Conservation (phyloP, 2,797 vertebrate species). For the Astyanax mexicanus region DNA sequence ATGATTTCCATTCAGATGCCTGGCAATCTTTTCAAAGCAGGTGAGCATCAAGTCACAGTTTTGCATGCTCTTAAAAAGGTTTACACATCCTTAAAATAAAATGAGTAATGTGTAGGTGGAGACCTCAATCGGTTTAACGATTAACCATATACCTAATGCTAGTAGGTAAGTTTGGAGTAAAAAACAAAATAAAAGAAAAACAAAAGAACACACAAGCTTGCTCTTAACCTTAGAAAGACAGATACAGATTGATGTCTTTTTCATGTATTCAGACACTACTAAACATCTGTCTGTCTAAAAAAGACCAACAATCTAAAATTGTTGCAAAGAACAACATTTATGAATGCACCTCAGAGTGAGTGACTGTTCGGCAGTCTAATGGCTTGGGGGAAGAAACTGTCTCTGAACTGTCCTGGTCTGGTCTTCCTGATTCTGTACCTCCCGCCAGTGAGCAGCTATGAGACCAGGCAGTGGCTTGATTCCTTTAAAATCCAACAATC, state of each 20-base stretch:
- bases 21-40: conserved; percentile 1
- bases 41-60: neutral
- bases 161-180: neutral
- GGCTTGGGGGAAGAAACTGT: too few species aligned
- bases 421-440: too few species aligned
- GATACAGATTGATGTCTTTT: neutral
- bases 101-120: neutral
- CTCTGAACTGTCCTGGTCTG: too few species aligned
- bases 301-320: neutral
- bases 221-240: neutral
- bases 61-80: neutral
- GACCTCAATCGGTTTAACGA: too few species aligned
- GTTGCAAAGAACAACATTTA: too few species aligned
- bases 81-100: neutral
- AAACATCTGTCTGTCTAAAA: neutral
- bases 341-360: too few species aligned
- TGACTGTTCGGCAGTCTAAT: too few species aligned
- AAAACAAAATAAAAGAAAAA: conserved; percentile 8
- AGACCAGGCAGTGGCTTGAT: too few species aligned
- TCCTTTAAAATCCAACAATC: neutral
- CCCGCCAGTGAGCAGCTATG: too few species aligned
- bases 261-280: neutral
- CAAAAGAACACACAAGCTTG: neutral
- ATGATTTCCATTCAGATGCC: neutral
- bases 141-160: neutral